Percentiles rank a stretch among this genome's conserved stretches.
Conservation (phyloP, 2,888 invertebrate genomes). For the Pyrochroa serraticornis region DNA sequence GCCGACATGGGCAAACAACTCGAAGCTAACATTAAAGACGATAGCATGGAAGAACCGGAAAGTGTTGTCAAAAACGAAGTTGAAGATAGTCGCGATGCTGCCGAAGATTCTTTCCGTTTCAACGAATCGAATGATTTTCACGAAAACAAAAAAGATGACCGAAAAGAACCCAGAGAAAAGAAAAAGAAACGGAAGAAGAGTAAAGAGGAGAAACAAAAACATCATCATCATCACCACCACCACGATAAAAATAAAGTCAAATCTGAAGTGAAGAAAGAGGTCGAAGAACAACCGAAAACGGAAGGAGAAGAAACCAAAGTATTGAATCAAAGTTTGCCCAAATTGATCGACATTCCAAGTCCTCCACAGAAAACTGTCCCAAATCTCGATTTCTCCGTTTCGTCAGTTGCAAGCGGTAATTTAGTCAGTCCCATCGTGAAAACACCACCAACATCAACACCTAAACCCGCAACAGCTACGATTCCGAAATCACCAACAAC, state of each 20-base stretch:
- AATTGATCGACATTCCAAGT: conserved; percentile 65
- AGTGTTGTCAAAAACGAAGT: conserved; percentile 54
- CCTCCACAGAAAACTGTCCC: conserved; percentile 59
- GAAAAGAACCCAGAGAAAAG: conserved; percentile 73
- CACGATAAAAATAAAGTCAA: conserved; percentile 61
- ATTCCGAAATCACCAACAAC: neutral
- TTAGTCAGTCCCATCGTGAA: conserved; percentile 59
- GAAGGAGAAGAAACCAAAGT: conserved; percentile 26
- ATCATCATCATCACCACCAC: conserved; percentile 71
- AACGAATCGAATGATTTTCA: conserved; percentile 26
- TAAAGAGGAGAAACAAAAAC: conserved; percentile 76
- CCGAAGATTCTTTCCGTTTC: conserved; percentile 54
- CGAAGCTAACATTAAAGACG: conserved; percentile 79
- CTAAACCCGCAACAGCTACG: neutral
- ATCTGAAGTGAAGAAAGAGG: conserved; percentile 49
- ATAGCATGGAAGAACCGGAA: conserved; percentile 60
- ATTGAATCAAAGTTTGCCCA: conserved; percentile 68
- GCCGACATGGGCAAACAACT: conserved; percentile 82
- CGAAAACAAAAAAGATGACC: conserved; percentile 55
- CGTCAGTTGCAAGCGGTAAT: conserved; percentile 50
- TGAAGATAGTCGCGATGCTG: conserved; percentile 43
- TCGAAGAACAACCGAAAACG: neutral
- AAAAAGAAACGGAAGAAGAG: conserved; percentile 86
- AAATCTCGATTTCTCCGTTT: conserved; percentile 41
- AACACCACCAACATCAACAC: conserved; percentile 34